A percentile compares a stretch with the other conserved stretches of the same genome.
These are phyloP conservation scores for Aegotheles bennettii DNA, from an alignment of 2,113 vertebrate genomes.

Conservation along the genomic window DNA sequence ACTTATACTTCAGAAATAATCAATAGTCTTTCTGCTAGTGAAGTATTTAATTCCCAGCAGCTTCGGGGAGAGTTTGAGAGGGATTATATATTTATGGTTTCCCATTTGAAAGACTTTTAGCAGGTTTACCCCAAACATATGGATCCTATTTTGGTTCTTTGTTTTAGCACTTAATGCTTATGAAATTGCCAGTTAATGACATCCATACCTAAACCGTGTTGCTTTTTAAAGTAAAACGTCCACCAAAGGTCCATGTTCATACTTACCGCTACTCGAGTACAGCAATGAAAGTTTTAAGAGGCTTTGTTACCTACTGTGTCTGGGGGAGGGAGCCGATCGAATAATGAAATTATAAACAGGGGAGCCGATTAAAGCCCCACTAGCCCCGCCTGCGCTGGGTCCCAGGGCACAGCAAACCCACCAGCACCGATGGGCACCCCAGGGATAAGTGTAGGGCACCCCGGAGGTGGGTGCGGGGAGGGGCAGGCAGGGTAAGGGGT, in stretches of 20 bases:
- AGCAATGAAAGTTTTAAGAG: constrained; percentile 30
- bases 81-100: constrained; percentile 53
- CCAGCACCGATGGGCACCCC: rapidly evolving
- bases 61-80: background rate
- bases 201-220: constrained; percentile 47
- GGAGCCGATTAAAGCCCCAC: background rate
- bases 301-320: background rate
- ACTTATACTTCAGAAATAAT: background rate
- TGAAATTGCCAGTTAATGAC: constrained; percentile 63
- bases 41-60: background rate
- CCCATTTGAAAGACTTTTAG: constrained; percentile 56
- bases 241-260: background rate
- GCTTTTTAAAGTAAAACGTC: constrained; percentile 26
- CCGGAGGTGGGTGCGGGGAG: background rate
- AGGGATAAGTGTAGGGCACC: too few relatives aligned
- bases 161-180: constrained; percentile 61
- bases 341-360: background rate
- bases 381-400: background rate
- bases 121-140: constrained; percentile 45
- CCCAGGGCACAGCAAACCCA: background rate
- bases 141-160: constrained; percentile 59
- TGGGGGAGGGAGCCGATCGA: background rate
- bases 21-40: background rate
- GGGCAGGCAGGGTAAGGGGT: background rate
- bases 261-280: constrained; percentile 9